phyloP scores from a whole-genome alignment of 2,113 vertebrate species.

The Mola mola region DNA sequence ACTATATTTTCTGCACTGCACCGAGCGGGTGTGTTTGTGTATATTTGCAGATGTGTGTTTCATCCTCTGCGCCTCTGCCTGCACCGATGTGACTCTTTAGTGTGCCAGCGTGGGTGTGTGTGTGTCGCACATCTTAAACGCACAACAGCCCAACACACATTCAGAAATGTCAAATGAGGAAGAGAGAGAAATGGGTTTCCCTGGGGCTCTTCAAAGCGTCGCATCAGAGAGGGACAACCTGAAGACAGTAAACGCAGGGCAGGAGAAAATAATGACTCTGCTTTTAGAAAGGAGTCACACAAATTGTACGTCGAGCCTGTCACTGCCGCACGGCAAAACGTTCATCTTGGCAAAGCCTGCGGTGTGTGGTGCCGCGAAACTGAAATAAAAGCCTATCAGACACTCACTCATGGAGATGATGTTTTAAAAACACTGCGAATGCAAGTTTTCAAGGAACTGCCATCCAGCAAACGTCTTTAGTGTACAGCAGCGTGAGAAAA shows the following conservation, averaged over 20 bases:
- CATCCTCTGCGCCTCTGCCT: not conserved
- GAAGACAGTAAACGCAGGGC: slow-evolving; percentile 31
- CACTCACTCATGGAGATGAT: no score
- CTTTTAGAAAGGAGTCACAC: slow-evolving; percentile 15
- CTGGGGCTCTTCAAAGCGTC: slow-evolving; percentile 37
- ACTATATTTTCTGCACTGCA: slow-evolving; percentile 55
- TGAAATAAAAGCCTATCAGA: no score
- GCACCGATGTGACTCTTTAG: not conserved
- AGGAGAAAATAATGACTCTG: slow-evolving; percentile 7
- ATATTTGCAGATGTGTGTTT: slow-evolving; percentile 17
- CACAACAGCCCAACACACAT: slow-evolving; percentile 46
- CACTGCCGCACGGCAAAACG: slow-evolving; percentile 5
- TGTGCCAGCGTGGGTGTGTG: slow-evolving; percentile 13
- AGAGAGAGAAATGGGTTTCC: slow-evolving; percentile 41
- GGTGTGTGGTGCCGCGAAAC: not conserved
- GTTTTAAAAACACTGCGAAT: no score
- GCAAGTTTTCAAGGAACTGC: no score
- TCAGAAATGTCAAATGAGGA: slow-evolving; percentile 46
- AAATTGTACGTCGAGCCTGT: slow-evolving; percentile 19
- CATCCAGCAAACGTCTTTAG: no score
- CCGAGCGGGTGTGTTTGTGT: slow-evolving; percentile 32
- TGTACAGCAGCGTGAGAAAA: no score
- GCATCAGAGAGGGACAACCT: slow-evolving; percentile 32
- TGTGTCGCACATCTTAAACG: slow-evolving; percentile 33
- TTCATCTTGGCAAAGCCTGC: not conserved